Evolutionary conservation across 2,888 invertebrate species (phyloP).

Genomic region (Colletes collaris): DNA sequence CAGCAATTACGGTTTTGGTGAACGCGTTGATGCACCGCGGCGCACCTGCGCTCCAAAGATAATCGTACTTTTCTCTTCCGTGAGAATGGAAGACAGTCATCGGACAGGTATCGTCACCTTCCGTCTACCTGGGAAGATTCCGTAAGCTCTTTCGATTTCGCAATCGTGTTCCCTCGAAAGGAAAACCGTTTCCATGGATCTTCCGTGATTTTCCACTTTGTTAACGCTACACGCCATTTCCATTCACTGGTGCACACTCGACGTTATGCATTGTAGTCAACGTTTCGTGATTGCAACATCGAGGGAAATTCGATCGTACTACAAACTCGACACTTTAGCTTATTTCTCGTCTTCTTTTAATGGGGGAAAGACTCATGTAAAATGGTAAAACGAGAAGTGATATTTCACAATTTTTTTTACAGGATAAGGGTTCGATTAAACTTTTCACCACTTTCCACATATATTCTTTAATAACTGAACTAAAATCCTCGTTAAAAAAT

Average conservation of each 20-base stretch:
- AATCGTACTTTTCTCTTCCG: constrained; percentile 72
- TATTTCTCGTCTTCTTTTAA: not conserved
- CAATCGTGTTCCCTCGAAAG: constrained; percentile 59
- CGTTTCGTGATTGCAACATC: not conserved
- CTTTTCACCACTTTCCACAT: no score
- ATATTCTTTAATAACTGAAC: no score
- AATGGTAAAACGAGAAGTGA: no score
- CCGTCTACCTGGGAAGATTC: constrained; percentile 55
- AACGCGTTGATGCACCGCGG: constrained; percentile 46
- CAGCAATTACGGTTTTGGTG: constrained; percentile 64
- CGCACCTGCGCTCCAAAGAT: constrained; percentile 60
- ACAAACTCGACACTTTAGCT: no score
- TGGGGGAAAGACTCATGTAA: no score
- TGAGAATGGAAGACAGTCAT: constrained; percentile 76
- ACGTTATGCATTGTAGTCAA: not conserved
- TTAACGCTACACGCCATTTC: constrained; percentile 14
- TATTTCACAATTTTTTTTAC: no score
- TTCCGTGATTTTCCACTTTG: constrained; percentile 50
- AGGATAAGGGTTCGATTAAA: no score
- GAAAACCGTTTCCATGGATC: constrained; percentile 39
- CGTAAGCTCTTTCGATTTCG: constrained; percentile 55
- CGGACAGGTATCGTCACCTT: constrained; percentile 67
- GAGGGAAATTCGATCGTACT: no score
- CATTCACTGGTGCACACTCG: not conserved
- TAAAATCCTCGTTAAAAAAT: no score